Evolutionary conservation across 2,888 invertebrate genomes (phyloP), one percentile per base, ranked within the genome.

Genomic region (Prenolepis imparis): DNA sequence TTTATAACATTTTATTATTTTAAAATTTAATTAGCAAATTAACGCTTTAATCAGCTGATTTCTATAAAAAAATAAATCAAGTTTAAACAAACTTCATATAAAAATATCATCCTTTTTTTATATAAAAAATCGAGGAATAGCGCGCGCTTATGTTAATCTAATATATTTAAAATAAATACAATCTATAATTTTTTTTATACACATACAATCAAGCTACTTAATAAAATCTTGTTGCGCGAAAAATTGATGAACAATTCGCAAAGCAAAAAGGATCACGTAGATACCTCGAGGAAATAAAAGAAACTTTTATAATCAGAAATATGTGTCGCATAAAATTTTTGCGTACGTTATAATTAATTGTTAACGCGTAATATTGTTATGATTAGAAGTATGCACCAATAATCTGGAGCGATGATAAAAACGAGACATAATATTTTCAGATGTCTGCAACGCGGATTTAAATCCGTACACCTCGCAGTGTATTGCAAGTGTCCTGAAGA

Each of bases 401-500:
- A 3, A 66, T 15, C 24, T 52, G 8, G 24, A 24, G 12, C 5
- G 11, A 77, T 15, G 21, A 67, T 15, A 1, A 28, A 32, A 28
- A 44, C 44, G 4, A 18, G 32, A 0, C 9, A 18, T 78, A 32
- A 70, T 61, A 3, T 75, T 90, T 90, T 36, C 89, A 95, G 95
- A 95, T 84, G 94, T 94, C 32, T 92, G 90, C 91, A 95, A 92
- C 85, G 93, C 95, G 59, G 95, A 96, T 90, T 92, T 96, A 82
- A 94, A 92, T 85, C 93, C 94, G 15, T 96, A 95, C 91, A 95
- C 95, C 61, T 95, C 96, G 18, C 95, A 95, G 85, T 95, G 96
- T 89, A 95, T 97, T 87, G 96, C 96, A 32, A 96, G 96, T 87
- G 95, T 96, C 72, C 94, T 97, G 83, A 97, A 97, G 92, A 97